Evolutionary conservation across 1,140 invertebrate genomes (phyloP).

Genomic region (Limonius californicus): DNA sequence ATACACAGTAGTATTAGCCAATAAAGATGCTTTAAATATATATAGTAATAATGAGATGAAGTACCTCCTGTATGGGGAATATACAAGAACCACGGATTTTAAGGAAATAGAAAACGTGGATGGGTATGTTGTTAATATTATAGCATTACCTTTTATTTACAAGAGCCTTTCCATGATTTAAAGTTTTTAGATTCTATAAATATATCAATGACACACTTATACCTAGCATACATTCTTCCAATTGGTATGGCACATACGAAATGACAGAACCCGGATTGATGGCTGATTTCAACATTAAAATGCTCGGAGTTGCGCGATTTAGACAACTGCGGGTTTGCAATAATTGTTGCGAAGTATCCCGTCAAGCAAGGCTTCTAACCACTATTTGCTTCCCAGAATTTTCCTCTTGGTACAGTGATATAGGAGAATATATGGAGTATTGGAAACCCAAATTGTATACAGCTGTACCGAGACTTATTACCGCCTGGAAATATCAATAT

Average conservation of each 20-base stretch:
- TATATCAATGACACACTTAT: slow-evolving; percentile 15
- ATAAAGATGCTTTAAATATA: slow-evolving; percentile 24
- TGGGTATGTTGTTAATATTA: too few relatives aligned
- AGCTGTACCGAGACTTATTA: not conserved
- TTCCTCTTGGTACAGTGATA: not conserved
- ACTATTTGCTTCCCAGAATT: slow-evolving; percentile 6
- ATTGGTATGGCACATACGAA: slow-evolving; percentile 14
- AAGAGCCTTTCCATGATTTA: too few relatives aligned
- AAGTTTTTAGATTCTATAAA: slow-evolving; percentile 11
- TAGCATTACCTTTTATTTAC: too few relatives aligned
- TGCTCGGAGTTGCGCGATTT: slow-evolving; percentile 12
- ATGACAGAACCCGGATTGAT: slow-evolving; percentile 9
- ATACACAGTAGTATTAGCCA: slow-evolving; percentile 29
- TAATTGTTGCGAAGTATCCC: not conserved
- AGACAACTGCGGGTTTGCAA: slow-evolving; percentile 11
- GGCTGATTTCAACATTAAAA: slow-evolving; percentile 17
- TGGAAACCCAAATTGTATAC: not conserved
- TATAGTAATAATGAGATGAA: slow-evolving; percentile 25
- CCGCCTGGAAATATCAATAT: not conserved
- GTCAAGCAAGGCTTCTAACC: not conserved
- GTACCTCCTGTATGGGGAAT: not conserved
- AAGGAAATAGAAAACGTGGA: slow-evolving; percentile 19
- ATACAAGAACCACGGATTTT: not conserved
- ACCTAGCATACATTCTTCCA: not conserved
- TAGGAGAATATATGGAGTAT: not conserved